These are phyloP conservation scores for Formica selysi DNA, from an alignment of 1,140 invertebrate genomes.

Conservation along the genomic window DNA sequence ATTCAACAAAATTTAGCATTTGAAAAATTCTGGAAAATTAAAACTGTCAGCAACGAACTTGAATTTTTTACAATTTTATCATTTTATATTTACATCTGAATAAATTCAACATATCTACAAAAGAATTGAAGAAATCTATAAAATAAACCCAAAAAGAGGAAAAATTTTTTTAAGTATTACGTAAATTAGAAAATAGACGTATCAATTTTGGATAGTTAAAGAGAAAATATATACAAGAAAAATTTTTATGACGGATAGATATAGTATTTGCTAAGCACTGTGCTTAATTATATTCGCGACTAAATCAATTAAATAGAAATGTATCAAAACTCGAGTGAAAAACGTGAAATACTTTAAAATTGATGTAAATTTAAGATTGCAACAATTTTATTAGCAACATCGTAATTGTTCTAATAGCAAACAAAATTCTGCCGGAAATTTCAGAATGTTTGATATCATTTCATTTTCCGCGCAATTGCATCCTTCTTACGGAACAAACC, in stretches of 20 bases:
- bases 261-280: not conserved
- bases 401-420: not conserved
- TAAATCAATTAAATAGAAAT: not conserved
- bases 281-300: not conserved
- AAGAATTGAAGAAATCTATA: not conserved
- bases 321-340: not conserved
- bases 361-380: constrained; percentile 6
- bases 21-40: not conserved
- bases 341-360: not conserved
- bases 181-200: not conserved
- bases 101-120: not conserved
- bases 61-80: not conserved
- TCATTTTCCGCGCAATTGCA: not conserved
- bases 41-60: not conserved
- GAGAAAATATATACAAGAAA: not conserved
- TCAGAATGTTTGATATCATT: not conserved
- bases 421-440: not conserved
- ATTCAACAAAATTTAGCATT: not conserved
- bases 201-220: not conserved
- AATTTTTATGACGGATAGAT: not conserved
- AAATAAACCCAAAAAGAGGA: not conserved
- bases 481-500: not conserved
- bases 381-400: not conserved
- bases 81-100: not conserved
- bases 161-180: not conserved